Conservation (phyloP, 2,888 invertebrate species). For the Leucoptera coffeella region DNA sequence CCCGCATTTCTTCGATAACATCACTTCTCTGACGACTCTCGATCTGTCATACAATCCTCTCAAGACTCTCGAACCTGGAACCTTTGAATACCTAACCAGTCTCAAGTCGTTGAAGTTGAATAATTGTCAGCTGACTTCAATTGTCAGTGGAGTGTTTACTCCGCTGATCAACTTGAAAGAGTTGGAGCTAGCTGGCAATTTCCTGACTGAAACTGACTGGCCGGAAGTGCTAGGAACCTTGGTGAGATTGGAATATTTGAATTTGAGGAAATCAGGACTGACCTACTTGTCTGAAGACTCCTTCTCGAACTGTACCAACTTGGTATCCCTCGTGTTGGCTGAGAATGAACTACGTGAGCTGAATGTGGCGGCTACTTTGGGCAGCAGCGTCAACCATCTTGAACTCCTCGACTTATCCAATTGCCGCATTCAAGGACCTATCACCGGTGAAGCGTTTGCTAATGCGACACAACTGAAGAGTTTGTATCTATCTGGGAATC, state of each 20-base stretch:
- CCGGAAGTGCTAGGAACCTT: conserved; percentile 55
- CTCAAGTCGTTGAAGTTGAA: conserved; percentile 61
- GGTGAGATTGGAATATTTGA: conserved; percentile 55
- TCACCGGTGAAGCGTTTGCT: conserved; percentile 62
- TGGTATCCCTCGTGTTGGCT: conserved; percentile 57
- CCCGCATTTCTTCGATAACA: conserved; percentile 59
- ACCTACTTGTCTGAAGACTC: conserved; percentile 57
- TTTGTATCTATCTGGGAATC: conserved; percentile 61
- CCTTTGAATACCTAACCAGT: conserved; percentile 59
- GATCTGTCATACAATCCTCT: conserved; percentile 66
- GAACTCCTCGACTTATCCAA: conserved; percentile 63
- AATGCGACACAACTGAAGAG: conserved; percentile 61
- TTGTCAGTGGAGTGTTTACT: conserved; percentile 51
- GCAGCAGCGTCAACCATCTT: conserved; percentile 58
- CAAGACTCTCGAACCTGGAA: conserved; percentile 43
- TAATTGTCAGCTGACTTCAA: conserved; percentile 55
- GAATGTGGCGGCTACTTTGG: conserved; percentile 58
- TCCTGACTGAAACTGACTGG: conserved; percentile 53
- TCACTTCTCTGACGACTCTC: conserved; percentile 60
- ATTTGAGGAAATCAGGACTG: conserved; percentile 56
- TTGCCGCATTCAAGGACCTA: conserved; percentile 59
- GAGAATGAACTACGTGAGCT: conserved; percentile 60
- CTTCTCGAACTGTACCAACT: conserved; percentile 59
- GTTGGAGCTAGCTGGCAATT: conserved; percentile 58
- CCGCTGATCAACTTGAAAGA: conserved; percentile 56